Percentiles rank a stretch among this genome's conserved stretches.
Evolutionary conservation across 2,113 vertebrate genomes (phyloP).

Genomic region (Cyphomyrus discorhynchus): DNA sequence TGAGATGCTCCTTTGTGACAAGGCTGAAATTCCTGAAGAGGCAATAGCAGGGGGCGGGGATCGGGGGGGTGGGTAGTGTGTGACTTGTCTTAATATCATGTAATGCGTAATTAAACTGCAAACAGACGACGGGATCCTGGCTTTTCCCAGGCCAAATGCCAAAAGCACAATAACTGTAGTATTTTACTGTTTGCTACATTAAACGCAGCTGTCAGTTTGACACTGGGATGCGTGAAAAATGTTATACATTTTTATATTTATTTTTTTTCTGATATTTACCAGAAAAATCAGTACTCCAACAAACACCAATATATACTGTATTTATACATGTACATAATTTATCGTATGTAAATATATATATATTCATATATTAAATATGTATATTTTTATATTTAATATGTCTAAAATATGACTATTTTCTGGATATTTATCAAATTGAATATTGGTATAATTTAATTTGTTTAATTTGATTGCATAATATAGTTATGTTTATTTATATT

Average conservation of each 20-base stretch:
- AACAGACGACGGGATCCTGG: background rate
- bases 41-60: background rate
- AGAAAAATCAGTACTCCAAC: background rate
- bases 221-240: background rate
- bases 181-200: background rate
- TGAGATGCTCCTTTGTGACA: background rate
- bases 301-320: background rate
- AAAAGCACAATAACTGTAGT: background rate
- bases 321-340: background rate
- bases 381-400: too few relatives aligned
- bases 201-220: background rate
- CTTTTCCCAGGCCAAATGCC: background rate
- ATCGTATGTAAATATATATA: background rate
- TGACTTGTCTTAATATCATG: background rate
- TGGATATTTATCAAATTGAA: background rate
- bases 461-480: background rate
- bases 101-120: background rate
- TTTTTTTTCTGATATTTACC: background rate
- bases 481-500: background rate
- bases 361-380: background rate
- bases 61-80: background rate
- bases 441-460: background rate
- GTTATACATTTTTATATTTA: background rate
- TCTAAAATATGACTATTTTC: background rate
- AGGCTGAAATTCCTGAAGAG: background rate